Conservation (phyloP, 2,797 vertebrate genomes). For the Rhincodon typus region DNA sequence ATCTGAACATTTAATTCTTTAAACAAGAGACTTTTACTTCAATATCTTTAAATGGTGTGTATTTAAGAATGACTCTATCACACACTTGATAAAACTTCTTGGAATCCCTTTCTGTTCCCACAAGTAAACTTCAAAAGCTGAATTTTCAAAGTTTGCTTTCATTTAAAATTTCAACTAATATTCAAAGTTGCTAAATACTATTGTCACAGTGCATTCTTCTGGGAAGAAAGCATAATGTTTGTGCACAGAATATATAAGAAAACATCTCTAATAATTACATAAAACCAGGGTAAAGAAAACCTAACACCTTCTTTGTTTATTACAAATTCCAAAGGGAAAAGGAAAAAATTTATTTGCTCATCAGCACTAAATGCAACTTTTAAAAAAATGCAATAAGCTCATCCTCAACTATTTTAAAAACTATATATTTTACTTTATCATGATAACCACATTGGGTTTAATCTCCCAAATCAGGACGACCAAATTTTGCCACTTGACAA, state of each 20-base stretch:
- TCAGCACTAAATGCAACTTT: not conserved
- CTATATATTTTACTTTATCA: not conserved
- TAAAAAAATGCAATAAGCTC: too few relatives aligned
- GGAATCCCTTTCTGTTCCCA: not conserved
- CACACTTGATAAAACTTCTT: not conserved
- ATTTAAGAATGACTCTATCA: not conserved
- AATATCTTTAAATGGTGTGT: not conserved
- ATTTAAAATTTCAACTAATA: not conserved
- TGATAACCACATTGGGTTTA: not conserved
- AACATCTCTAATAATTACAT: not conserved
- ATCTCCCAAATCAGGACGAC: not conserved
- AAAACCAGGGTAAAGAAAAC: not conserved
- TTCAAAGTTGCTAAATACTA: not conserved
- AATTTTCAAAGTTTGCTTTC: not conserved
- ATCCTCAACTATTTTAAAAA: not conserved
- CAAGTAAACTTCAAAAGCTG: not conserved
- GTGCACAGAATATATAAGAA: not conserved
- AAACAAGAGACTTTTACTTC: not conserved
- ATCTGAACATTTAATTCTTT: not conserved
- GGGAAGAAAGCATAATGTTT: not conserved
- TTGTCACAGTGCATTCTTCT: not conserved
- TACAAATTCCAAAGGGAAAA: not conserved
- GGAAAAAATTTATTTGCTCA: not conserved
- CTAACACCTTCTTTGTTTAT: not conserved
- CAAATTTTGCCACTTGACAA: not conserved